Conservation (phyloP, 2,113 vertebrate species). For the Grammomys surdaster region DNA sequence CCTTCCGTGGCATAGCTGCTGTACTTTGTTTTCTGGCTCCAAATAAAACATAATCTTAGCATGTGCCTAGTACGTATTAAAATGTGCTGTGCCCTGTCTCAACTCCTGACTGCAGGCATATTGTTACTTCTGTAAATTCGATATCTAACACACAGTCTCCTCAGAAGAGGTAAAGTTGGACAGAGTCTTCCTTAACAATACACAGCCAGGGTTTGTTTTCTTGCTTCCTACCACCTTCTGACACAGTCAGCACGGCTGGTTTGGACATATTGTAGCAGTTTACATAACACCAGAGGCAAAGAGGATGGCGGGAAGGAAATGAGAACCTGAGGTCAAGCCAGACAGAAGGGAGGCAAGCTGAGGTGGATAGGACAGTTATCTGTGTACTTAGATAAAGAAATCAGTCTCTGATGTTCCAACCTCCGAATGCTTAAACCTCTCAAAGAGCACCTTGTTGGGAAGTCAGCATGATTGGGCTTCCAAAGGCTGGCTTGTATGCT, state of each 20-base stretch:
- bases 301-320: background rate
- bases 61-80: constrained; percentile 39
- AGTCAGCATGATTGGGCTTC: background rate
- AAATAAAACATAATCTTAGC: constrained; percentile 47
- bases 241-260: background rate
- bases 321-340: background rate
- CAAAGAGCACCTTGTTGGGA: background rate
- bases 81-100: constrained; percentile 46
- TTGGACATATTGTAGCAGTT: background rate
- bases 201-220: background rate
- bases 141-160: background rate
- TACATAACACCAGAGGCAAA: background rate
- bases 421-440: background rate
- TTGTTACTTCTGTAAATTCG: constrained; percentile 10
- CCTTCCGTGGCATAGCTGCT: constrained; percentile 28
- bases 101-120: background rate
- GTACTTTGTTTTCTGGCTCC: constrained; percentile 37
- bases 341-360: background rate
- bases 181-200: background rate
- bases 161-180: background rate
- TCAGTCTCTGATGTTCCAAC: background rate
- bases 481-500: background rate
- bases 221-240: constrained; percentile 43
- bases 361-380: background rate
- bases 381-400: background rate